Conservation (phyloP, 2,888 invertebrate species). For the Drosophila lutescens region DNA sequence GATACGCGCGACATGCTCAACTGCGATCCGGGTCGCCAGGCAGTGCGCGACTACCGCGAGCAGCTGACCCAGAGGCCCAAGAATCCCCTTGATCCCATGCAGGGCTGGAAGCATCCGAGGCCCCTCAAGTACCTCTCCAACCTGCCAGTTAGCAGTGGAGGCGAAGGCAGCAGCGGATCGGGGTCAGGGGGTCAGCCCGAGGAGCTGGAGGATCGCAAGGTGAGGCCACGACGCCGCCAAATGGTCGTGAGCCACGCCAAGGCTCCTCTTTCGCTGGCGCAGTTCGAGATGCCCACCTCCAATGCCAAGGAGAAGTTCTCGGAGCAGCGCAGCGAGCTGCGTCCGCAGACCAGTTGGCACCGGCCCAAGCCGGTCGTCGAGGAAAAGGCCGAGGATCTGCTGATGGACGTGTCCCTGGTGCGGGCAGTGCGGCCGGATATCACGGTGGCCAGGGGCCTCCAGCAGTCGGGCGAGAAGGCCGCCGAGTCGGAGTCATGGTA, state of each 20-base stretch:
- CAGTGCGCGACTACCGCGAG: not conserved
- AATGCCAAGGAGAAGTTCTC: slow-evolving; percentile 1
- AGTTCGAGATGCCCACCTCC: not conserved
- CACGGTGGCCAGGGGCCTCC: not conserved
- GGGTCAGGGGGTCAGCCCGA: not conserved
- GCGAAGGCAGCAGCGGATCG: not conserved
- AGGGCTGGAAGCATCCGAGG: slow-evolving; percentile 56
- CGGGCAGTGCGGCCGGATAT: slow-evolving; percentile 1
- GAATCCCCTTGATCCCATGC: slow-evolving; percentile 35
- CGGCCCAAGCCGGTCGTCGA: not conserved
- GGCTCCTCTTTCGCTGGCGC: too few relatives aligned
- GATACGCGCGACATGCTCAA: slow-evolving; percentile 49
- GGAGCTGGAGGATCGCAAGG: not conserved
- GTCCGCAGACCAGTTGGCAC: not conserved
- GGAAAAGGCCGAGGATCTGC: not conserved
- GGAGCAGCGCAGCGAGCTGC: slow-evolving; percentile 1
- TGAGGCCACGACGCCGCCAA: slow-evolving; percentile 16
- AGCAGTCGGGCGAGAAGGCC: not conserved
- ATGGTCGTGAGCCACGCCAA: not conserved
- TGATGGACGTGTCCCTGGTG: slow-evolving; percentile 27
- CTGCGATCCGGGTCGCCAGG: slow-evolving; percentile 5
- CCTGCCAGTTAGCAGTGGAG: not conserved
- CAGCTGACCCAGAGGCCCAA: not conserved
- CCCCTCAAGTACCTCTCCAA: slow-evolving; percentile 1
- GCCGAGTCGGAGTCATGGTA: not conserved